Base-by-base conservation (phyloP, 2,888 invertebrate genomes). In the Ischnus inquisitorius region DNA sequence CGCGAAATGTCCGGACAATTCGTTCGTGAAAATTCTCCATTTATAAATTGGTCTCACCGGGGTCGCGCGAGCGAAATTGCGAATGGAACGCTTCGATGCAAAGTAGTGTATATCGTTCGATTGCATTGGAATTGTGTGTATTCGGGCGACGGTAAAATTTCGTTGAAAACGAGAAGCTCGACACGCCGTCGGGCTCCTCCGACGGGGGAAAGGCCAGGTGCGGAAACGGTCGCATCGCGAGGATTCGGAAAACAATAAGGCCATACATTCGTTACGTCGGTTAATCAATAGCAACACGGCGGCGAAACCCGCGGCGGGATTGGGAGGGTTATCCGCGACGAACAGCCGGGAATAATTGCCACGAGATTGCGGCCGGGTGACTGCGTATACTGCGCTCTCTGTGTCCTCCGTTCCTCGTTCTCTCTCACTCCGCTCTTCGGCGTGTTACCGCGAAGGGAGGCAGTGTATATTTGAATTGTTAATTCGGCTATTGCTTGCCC, bases 381-480 rank as follows among this genome's bases (percentile, higher is more conserved):
- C 54, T 74, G 77, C 77, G 68, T 67, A 72, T 57, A 57, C 57
- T 57, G 22, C 25, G 46, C 54, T 65, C 54, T 51, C 67, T 48
- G 19, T 10, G 10, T 48, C 64, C 64, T 43, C 22, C 34, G 10
- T 46, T 14, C 16, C 54, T 41, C 43, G 41, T 57, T 22, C 57
- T 19, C 57, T 46, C 67, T 69, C 51, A 68, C 75, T 67, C 43
- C 62, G 22, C 5, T 28, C n/a, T 1, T 25, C 60, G 25, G 25
- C 57, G 57, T 60, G 57, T 60, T 60, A 25, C 25, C 64, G 41
- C 54, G 68, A 75, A 74, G 43, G 39, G 54, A 57, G 48, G 69
- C 62, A 71, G 48, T 71, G 64, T 65, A 71, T 46, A 84, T 84
- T 75, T 81, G 84, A 84, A 84, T 84, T 81, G 84, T 81, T 81